Conservation (phyloP, 2,797 vertebrate species). For the Aselliscus stoliczkanus region DNA sequence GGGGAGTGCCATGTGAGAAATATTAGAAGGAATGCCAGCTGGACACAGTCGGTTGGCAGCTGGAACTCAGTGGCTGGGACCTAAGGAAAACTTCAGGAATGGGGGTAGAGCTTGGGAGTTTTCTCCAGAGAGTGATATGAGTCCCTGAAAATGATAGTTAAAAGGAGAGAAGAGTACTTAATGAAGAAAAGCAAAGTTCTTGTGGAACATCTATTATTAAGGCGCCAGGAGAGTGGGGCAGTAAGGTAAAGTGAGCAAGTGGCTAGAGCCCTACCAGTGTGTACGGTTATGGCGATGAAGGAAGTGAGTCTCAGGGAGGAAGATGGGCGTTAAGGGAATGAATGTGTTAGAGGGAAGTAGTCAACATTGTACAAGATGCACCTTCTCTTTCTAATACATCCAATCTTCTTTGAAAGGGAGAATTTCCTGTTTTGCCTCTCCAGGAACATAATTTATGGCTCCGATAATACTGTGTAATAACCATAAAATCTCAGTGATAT, state of each 20-base stretch:
- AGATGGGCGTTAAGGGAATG: neutral
- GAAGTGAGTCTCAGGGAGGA: neutral
- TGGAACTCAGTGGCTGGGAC: neutral
- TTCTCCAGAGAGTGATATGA: neutral
- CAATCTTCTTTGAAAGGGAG: neutral
- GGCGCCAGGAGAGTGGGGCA: neutral
- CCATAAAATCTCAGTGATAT: neutral
- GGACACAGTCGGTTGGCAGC: neutral
- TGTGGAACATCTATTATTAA: neutral
- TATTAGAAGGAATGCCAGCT: neutral
- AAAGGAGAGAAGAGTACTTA: neutral
- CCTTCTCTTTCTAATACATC: neutral
- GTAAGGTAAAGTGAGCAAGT: neutral
- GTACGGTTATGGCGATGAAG: neutral
- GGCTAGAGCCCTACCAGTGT: neutral
- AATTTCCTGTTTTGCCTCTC: neutral
- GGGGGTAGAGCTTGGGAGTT: neutral
- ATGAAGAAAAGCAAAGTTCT: neutral
- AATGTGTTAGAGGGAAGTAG: neutral
- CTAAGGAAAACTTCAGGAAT: neutral
- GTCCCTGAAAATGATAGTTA: neutral
- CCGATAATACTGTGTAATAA: neutral
- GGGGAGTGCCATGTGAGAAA: neutral
- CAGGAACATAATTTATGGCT: neutral
- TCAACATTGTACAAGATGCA: neutral